Conservation (phyloP, 1,140 invertebrate species). For the Dolichoris vasculosae region DNA sequence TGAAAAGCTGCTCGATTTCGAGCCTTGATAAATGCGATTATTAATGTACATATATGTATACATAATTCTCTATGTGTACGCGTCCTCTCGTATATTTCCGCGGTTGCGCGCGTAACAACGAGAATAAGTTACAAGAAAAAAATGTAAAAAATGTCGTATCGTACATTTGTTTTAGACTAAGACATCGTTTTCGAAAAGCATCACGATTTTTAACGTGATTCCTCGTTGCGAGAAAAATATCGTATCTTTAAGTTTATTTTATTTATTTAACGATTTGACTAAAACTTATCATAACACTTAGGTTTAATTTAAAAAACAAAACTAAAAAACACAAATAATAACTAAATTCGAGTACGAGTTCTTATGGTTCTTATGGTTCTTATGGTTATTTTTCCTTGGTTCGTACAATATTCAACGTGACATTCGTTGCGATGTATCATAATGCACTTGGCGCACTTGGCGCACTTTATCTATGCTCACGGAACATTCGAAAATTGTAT, state of each 20-base stretch:
- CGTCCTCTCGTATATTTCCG: conserved; percentile 33
- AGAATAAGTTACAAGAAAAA: conserved; percentile 31
- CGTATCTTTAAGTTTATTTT: conserved; percentile 1
- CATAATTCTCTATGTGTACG: conserved; percentile 51
- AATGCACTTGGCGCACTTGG: no score
- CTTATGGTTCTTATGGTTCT: no score
- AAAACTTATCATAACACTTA: background rate
- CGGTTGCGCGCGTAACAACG: conserved; percentile 18
- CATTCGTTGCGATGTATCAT: no score
- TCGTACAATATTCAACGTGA: background rate
- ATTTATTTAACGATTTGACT: conserved; percentile 26
- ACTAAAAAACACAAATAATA: background rate
- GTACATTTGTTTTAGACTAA: conserved; percentile 38
- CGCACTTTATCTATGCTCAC: no score
- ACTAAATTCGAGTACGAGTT: background rate
- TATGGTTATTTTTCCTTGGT: background rate
- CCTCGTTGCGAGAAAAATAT: conserved; percentile 2
- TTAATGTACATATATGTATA: conserved; percentile 52
- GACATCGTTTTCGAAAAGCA: conserved; percentile 3
- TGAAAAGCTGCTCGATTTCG: conserved; percentile 25
- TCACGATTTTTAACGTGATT: conserved; percentile 20
- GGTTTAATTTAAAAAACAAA: conserved; percentile 11
- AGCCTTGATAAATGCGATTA: conserved; percentile 43
- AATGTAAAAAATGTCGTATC: no score
- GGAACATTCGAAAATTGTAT: background rate